These are phyloP conservation scores for Melanogrammus aeglefinus DNA, from an alignment of 2,797 vertebrate species.

Conservation along the genomic window DNA sequence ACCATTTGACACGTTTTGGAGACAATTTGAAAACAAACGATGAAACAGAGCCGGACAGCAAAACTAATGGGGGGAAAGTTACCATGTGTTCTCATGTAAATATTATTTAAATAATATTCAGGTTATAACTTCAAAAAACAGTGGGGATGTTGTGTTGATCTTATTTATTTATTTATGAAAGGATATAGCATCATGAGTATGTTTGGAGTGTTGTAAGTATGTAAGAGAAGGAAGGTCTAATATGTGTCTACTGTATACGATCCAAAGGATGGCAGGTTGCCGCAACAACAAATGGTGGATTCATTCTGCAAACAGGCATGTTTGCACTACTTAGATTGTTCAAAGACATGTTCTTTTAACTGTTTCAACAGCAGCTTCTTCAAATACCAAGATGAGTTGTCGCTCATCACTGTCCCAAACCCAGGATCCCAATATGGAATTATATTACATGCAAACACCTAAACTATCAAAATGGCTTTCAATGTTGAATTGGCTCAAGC, in stretches of 20 bases:
- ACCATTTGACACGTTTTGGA: neutral
- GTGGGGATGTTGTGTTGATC: slow-evolving; percentile 52
- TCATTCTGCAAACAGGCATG: neutral
- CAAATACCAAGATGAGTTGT: neutral
- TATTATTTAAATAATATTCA: slow-evolving; percentile 50
- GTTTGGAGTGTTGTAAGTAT: slow-evolving; percentile 12
- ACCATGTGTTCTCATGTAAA: slow-evolving; percentile 54
- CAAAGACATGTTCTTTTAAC: slow-evolving; percentile 1
- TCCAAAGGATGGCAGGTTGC: neutral
- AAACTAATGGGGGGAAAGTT: slow-evolving; percentile 13
- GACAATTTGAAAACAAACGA: neutral
- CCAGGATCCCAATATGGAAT: neutral
- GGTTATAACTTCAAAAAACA: slow-evolving; percentile 39
- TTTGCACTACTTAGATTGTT: neutral
- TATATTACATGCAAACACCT: neutral
- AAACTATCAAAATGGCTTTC: neutral
- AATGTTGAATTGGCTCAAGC: neutral
- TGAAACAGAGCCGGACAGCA: neutral
- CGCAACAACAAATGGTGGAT: neutral
- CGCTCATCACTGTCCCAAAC: neutral
- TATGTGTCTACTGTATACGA: neutral
- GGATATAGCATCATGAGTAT: slow-evolving; percentile 35
- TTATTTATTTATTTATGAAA: slow-evolving; percentile 75
- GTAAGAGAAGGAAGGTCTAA: neutral
- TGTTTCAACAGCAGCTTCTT: neutral